Evolutionary conservation across 2,113 vertebrate genomes (phyloP), one percentile per base, ranked within the genome.

Genomic region (Proteles cristata): DNA sequence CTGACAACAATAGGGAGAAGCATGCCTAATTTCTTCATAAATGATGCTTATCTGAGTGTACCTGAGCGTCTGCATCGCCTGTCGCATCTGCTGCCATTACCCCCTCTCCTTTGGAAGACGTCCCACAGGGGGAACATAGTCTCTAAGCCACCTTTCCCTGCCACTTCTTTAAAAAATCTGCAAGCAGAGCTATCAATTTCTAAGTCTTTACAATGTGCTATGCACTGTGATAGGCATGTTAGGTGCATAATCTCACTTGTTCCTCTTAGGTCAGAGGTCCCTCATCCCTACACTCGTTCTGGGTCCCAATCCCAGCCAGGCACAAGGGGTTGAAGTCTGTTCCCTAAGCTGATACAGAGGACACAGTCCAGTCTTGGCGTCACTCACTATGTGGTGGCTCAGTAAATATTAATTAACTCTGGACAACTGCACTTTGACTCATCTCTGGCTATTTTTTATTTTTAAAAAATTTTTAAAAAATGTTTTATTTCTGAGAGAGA

Each of bases 321-420:
- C 11, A 90, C 35, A 53, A 93, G 90, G 50, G 87, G 50, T 87
- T 97, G 97, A 95, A 97, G 80, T 96, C 74, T 98, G 58, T 77
- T 96, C 65, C 76, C 93, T 90, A 77, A 81, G 80, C 83, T 68
- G 88, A 97, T 77, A 93, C 7, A 92, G 74, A 92, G 79, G 90
- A 93, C 98, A 98, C 82, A 93, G 92, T 86, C 74, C 84, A 96
- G 95, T 66, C 66, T 81, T 96, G 80, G 83, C 55, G 2, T 95
- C 94, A 93, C 61, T 96, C 82, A 74, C 80, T 39, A 25, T 93
- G 93, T 74, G 66, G 89, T 96, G 65, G 83, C 87, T 97, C 96
- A 95, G 96, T 96, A 97, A 97, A 97, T 96, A 97, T 96, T 96
- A 95, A 96, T 97, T 94, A 97, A 90, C 86, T 93, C 43, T 93